Percentiles rank a stretch among this genome's conserved stretches.
Conservation (phyloP, 1,140 invertebrate species). For the Polyergus mexicanus region DNA sequence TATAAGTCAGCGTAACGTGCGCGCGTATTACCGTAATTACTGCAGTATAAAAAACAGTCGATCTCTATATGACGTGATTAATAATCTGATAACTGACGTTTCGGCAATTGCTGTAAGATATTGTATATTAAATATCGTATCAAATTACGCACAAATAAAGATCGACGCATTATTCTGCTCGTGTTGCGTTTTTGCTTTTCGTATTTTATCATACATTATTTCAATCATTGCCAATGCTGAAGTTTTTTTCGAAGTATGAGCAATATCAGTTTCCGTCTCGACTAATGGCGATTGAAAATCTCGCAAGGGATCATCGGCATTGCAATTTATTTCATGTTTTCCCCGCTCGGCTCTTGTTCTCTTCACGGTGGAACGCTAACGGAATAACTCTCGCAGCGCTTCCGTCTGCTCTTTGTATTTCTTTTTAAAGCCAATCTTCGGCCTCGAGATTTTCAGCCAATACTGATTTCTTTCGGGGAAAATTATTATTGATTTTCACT, state of each 20-base stretch:
- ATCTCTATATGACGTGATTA: background rate
- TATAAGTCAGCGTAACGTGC: background rate
- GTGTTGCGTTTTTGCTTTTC: background rate
- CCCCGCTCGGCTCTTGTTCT: slow-evolving; percentile 29
- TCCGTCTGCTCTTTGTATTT: slow-evolving; percentile 18
- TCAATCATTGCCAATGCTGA: background rate
- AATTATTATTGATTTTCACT: slow-evolving; percentile 44
- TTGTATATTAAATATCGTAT: background rate
- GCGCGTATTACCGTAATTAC: background rate
- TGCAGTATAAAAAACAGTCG: slow-evolving; percentile 7
- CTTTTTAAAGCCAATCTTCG: slow-evolving; percentile 43
- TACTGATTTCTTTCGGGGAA: slow-evolving; percentile 28
- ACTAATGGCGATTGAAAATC: slow-evolving; percentile 54
- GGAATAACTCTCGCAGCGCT: slow-evolving; percentile 34
- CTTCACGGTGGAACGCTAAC: slow-evolving; percentile 15
- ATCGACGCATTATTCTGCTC: background rate
- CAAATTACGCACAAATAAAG: background rate
- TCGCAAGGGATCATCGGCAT: slow-evolving; percentile 25
- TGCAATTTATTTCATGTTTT: slow-evolving; percentile 48
- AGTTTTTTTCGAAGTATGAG: slow-evolving; percentile 27
- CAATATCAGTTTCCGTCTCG: slow-evolving; percentile 42
- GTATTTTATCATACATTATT: background rate
- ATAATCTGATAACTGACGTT: slow-evolving; percentile 4
- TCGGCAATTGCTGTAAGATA: background rate
- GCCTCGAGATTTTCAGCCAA: slow-evolving; percentile 30